A percentile compares a stretch with the other conserved stretches of the same genome.
Evolutionary conservation across 2,113 vertebrate species (phyloP).

Genomic region (Podarcis muralis): DNA sequence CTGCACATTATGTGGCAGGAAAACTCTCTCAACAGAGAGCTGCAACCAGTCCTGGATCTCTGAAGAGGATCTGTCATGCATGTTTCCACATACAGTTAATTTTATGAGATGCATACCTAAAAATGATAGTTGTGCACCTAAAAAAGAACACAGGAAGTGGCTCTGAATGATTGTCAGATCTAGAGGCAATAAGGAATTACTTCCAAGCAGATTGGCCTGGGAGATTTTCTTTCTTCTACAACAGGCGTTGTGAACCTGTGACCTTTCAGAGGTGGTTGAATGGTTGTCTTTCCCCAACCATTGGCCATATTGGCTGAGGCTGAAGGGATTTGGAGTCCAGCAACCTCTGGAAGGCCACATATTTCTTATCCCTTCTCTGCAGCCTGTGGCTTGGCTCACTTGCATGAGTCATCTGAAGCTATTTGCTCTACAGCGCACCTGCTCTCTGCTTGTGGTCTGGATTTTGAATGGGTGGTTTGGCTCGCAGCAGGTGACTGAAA

Average conservation of each 20-base stretch:
- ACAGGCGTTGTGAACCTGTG: not conserved
- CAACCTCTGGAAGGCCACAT: not conserved
- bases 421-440: not conserved
- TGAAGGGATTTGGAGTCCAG: not conserved
- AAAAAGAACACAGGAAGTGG: no score
- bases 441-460: not conserved
- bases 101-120: no score
- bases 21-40: no score
- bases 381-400: slow-evolving; percentile 9
- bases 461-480: not conserved
- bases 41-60: no score
- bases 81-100: no score
- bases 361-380: not conserved
- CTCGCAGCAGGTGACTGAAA: not conserved
- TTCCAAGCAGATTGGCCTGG: not conserved
- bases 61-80: no score
- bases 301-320: not conserved
- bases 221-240: not conserved
- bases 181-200: not conserved
- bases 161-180: not conserved
- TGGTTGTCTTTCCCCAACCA: not conserved
- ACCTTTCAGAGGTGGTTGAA: not conserved
- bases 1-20: no score
- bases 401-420: slow-evolving; percentile 12
- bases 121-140: no score